Conservation (phyloP, 2,888 invertebrate species). For the Hirtodrosophila cameraria region DNA sequence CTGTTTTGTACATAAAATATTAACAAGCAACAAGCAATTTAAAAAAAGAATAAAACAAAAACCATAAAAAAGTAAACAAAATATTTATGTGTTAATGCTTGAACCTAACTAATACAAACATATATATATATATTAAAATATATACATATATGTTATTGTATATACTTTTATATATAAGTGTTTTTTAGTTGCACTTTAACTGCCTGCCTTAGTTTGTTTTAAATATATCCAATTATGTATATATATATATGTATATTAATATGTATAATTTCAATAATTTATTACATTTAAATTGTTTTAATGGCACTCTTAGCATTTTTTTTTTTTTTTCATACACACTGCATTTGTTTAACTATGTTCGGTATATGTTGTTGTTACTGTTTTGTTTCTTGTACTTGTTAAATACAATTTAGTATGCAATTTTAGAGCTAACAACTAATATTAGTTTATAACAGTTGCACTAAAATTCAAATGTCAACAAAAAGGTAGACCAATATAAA, state of each 20-base stretch:
- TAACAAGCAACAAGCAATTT: slow-evolving; percentile 39
- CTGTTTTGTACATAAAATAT: slow-evolving; percentile 38
- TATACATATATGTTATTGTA: slow-evolving; percentile 19
- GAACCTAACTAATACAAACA: slow-evolving; percentile 48
- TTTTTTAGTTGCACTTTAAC: slow-evolving; percentile 58
- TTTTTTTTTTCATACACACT: slow-evolving; percentile 19
- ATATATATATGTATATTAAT: slow-evolving; percentile 52
- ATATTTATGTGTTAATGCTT: slow-evolving; percentile 31
- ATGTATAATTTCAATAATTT: slow-evolving; percentile 75
- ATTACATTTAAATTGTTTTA: slow-evolving; percentile 70
- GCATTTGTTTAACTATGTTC: slow-evolving; percentile 25
- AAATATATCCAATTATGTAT: slow-evolving; percentile 21
- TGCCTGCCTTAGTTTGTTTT: slow-evolving; percentile 47
- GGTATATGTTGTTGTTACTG: slow-evolving; percentile 27
- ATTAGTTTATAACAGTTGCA: slow-evolving; percentile 10
- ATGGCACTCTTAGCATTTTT: slow-evolving; percentile 75
- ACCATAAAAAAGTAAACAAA: slow-evolving; percentile 27
- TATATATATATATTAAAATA: slow-evolving; percentile 18
- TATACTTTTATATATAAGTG: slow-evolving; percentile 31
- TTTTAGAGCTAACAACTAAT: slow-evolving; percentile 12
- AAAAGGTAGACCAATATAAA: slow-evolving; percentile 20
- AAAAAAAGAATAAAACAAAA: slow-evolving; percentile 17
- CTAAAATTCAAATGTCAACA: slow-evolving; percentile 13
- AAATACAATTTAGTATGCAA: slow-evolving; percentile 21
- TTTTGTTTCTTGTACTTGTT: slow-evolving; percentile 31